These are phyloP conservation scores for Troilus luridus DNA, from an alignment of 2,888 invertebrate genomes.

Conservation along the genomic window DNA sequence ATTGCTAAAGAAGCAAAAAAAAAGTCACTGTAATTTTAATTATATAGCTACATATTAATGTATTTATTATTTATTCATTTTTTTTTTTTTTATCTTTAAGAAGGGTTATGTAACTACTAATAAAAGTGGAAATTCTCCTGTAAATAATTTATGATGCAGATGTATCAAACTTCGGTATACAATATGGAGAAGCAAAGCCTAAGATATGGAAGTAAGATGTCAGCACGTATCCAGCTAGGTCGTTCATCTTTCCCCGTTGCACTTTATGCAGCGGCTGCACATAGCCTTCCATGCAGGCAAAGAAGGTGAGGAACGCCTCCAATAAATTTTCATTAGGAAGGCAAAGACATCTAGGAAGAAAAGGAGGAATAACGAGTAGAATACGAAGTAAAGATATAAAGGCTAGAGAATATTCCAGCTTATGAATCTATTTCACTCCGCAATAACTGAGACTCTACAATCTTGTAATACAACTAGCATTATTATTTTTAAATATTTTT, in stretches of 20 bases:
- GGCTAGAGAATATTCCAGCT: not conserved
- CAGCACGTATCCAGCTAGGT: not conserved
- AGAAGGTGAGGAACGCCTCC: not conserved
- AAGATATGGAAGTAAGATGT: not conserved
- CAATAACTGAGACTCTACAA: not conserved
- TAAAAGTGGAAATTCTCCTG: too few species aligned
- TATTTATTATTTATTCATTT: too few species aligned
- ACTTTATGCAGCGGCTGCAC: slow-evolving; percentile 35
- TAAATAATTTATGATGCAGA: not conserved
- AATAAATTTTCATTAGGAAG: slow-evolving; percentile 39
- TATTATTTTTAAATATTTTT: too few species aligned
- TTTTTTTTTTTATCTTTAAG: too few species aligned
- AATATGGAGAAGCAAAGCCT: not conserved
- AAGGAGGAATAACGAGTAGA: not conserved
- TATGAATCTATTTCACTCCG: not conserved
- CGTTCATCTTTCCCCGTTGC: slow-evolving; percentile 1
- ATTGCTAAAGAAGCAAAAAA: too few species aligned
- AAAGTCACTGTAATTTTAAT: too few species aligned
- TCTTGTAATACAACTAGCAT: not conserved
- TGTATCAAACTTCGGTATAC: not conserved
- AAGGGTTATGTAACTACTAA: too few species aligned
- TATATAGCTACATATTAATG: too few species aligned
- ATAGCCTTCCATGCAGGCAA: not conserved
- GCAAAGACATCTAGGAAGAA: not conserved
- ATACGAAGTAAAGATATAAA: not conserved